phyloP scores from a whole-genome alignment of 2,113 vertebrate species.

The Microtus montanus region DNA sequence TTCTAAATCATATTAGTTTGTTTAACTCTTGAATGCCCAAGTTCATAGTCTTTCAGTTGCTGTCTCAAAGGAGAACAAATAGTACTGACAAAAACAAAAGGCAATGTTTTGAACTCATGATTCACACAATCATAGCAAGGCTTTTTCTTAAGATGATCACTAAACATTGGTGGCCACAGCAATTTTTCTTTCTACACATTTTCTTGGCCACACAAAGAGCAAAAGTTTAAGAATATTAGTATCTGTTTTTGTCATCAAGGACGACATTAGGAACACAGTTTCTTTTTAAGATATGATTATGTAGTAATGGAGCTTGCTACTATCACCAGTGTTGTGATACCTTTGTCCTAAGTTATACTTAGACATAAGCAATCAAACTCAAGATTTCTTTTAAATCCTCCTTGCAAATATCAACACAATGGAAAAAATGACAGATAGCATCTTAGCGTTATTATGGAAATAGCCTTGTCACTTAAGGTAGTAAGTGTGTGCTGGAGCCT shows the following conservation, averaged over 20 bases:
- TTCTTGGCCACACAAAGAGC: background rate
- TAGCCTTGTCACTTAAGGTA: background rate
- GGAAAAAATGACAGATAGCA: background rate
- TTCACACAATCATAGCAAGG: background rate
- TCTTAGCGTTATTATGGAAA: slow-evolving; percentile 16
- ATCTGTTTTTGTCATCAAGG: background rate
- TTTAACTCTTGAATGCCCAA: background rate
- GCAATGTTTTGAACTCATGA: background rate
- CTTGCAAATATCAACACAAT: background rate
- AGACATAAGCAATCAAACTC: background rate
- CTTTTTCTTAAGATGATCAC: background rate
- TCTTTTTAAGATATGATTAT: background rate
- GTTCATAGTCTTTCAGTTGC: background rate
- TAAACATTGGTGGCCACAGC: background rate
- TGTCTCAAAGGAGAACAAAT: slow-evolving; percentile 12
- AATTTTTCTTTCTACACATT: background rate
- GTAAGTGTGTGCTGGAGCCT: background rate
- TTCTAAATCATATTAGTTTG: background rate
- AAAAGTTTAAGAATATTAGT: background rate
- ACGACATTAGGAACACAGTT: background rate
- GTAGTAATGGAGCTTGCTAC: background rate
- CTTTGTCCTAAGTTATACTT: background rate
- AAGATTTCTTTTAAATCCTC: background rate
- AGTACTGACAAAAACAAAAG: background rate
- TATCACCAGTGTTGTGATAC: background rate